Evolutionary conservation across 2,888 invertebrate species (phyloP).

Genomic region (Noctua comes): DNA sequence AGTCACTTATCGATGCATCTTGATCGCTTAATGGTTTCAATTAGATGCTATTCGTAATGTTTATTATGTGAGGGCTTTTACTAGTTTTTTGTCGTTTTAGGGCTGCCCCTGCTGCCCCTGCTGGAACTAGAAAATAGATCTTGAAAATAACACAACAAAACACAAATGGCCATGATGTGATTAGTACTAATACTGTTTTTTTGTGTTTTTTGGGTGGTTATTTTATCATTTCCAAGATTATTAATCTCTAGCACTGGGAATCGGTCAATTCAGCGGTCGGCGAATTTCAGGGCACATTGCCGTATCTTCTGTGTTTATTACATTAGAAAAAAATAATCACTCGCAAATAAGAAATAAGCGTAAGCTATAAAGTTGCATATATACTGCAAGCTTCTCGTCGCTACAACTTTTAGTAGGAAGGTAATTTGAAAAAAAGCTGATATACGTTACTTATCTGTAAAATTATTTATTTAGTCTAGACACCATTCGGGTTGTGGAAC

Average conservation of each 20-base stretch:
- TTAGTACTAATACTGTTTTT: not conserved
- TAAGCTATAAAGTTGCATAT: not conserved
- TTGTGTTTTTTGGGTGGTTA: not conserved
- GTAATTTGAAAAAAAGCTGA: slow-evolving; percentile 40
- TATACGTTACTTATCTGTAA: slow-evolving; percentile 36
- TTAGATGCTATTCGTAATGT: slow-evolving; percentile 48
- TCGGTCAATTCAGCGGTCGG: fast-evolving
- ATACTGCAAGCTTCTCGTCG: not conserved
- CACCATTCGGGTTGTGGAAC: slow-evolving; percentile 39
- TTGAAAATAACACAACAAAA: not conserved
- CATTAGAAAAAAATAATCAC: not conserved
- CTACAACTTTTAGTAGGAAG: slow-evolving; percentile 27
- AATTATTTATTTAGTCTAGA: slow-evolving; percentile 65
- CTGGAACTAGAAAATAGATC: not conserved
- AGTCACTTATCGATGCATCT: slow-evolving; percentile 63
- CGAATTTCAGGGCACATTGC: not conserved
- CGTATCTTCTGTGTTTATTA: not conserved
- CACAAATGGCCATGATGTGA: not conserved
- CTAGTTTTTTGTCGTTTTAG: slow-evolving; percentile 10
- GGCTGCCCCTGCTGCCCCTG: not conserved
- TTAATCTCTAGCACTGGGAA: not conserved
- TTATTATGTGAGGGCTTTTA: slow-evolving; percentile 50
- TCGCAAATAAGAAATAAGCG: not conserved
- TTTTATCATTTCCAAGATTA: not conserved
- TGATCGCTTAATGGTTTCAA: slow-evolving; percentile 59